Evolutionary conservation across 1,140 invertebrate genomes (phyloP).

Genomic region (Rhyzopertha dominica): DNA sequence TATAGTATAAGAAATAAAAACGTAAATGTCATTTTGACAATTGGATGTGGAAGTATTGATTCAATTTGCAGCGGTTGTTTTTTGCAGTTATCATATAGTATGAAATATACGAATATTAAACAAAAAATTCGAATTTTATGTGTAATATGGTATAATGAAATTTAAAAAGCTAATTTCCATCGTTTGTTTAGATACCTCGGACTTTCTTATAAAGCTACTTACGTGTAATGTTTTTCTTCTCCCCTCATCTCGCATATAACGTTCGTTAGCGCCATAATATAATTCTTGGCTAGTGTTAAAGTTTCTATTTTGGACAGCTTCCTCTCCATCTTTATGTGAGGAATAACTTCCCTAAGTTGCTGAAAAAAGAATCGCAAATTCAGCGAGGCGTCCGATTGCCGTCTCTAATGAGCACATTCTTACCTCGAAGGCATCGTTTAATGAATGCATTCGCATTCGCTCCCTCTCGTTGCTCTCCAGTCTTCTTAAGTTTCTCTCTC

Average conservation of each 20-base stretch:
- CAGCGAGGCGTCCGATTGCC: too few relatives aligned
- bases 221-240: constrained; percentile 47
- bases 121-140: too few relatives aligned
- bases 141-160: neutral
- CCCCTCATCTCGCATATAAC: constrained; percentile 61
- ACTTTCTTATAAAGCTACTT: constrained; percentile 31
- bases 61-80: too few relatives aligned
- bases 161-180: neutral
- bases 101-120: too few relatives aligned
- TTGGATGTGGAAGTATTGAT: too few relatives aligned
- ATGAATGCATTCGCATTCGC: constrained; percentile 86
- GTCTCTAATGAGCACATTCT: too few relatives aligned
- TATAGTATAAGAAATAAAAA: too few relatives aligned
- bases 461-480: constrained; percentile 90
- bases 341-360: constrained; percentile 84
- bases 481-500: constrained; percentile 77
- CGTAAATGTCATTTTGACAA: too few relatives aligned
- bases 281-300: constrained; percentile 86
- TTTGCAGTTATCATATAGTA: too few relatives aligned
- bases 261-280: constrained; percentile 88
- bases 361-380: constrained; percentile 55
- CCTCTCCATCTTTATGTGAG: constrained; percentile 81
- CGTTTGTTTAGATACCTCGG: neutral
- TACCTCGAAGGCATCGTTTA: constrained; percentile 90
- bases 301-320: constrained; percentile 90